phyloP scores from a whole-genome alignment of 2,113 vertebrate species.

The Limnothrissa miodon region DNA sequence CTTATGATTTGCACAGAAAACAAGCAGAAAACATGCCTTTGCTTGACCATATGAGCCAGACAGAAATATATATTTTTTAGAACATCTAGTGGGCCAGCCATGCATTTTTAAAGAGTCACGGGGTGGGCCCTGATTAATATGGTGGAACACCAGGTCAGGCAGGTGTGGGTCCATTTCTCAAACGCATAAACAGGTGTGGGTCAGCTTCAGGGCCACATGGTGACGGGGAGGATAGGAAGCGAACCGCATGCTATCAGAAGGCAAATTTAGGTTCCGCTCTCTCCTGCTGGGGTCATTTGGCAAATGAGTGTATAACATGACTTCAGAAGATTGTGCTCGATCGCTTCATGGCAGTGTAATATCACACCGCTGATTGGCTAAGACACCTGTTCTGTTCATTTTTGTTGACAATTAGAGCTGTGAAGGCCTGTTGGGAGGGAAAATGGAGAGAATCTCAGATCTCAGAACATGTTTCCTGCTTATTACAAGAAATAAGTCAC shows the following conservation, averaged over 20 bases:
- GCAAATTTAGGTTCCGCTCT: not conserved
- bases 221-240: not conserved
- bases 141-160: not conserved
- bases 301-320: not conserved
- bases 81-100: not conserved
- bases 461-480: not conserved
- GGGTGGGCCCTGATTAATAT: conserved; percentile 1
- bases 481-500: not conserved
- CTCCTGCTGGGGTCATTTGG: not conserved
- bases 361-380: not conserved
- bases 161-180: conserved; percentile 6
- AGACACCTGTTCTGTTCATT: not conserved
- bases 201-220: not conserved
- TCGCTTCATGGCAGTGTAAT: not conserved
- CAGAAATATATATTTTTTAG: not conserved
- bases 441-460: not conserved
- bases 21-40: not conserved
- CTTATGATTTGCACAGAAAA: not conserved
- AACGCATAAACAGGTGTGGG: not conserved
- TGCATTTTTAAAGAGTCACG: not conserved
- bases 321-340: not conserved
- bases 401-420: not conserved
- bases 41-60: not conserved
- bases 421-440: not conserved
- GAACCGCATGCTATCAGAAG: not conserved